Evolutionary conservation across 2,888 invertebrate genomes (phyloP), one percentile per base, ranked within the genome.

Genomic region (Gymnosoma rotundatum): DNA sequence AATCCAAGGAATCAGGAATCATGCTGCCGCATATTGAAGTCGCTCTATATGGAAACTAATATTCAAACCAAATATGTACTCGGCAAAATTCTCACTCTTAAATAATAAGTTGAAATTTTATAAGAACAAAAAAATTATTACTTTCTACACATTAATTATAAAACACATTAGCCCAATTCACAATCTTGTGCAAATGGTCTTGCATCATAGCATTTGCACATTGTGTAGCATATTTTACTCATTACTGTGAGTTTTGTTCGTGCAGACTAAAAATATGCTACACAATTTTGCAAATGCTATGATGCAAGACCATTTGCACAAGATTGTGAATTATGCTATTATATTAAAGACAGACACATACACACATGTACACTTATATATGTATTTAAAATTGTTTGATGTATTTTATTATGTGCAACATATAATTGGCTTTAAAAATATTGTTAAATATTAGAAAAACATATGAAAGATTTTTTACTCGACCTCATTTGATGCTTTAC

Each of bases 361-460:
- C 38, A 25, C 66, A 60, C 20, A 45, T 56, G 52, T 45, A 58
- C 18, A 48, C 21, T 50, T 42, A 36, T 18, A 20, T 61, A 63
- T 58, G 21, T 25, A 50, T 66, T 48, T 48, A 52, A 45, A 60
- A 50, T 32, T 5, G 7, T 32, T 32, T 32, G 7, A 32, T 32
- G 32, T 32, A 64, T 52, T 42, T 72, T 50, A 54, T 20, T 64
- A 36, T 72, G 52, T 20, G 20, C 7, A 48, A 48, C 14, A 52
- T 1, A 18, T 42, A 78, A 78, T 83, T 70, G 74, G 69, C 61
- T 83, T 79, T 70, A 69, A 52, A 50, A 42, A 18, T 45, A 38
- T 14, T 14, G 12, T 16, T 12, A 6, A 16, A 12, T 14, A 48
- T 16, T 12, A n/a, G 3, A 12, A 16, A 48, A 48, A 48, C 1